phyloP scores from a whole-genome alignment of 2,797 vertebrate genomes.

The Coreius guichenoti region DNA sequence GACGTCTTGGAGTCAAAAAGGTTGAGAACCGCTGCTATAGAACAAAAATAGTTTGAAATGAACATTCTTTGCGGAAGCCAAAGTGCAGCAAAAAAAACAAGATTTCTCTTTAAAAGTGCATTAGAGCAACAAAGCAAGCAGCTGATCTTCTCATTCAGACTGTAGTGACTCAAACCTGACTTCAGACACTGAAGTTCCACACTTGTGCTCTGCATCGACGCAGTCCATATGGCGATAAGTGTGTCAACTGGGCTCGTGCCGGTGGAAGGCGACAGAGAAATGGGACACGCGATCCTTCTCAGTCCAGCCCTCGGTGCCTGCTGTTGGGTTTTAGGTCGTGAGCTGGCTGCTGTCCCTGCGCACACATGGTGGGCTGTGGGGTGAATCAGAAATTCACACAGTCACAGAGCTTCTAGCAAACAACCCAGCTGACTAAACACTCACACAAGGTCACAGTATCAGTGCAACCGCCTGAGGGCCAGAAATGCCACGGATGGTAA shows the following conservation, averaged over 20 bases:
- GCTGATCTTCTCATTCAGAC: neutral
- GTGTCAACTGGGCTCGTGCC: conserved; percentile 27
- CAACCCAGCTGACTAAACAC: conserved; percentile 28
- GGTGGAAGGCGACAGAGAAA: conserved; percentile 15
- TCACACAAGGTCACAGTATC: conserved; percentile 28
- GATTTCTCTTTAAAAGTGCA: neutral
- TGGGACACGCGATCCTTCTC: neutral
- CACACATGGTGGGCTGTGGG: conserved; percentile 35
- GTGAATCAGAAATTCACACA: conserved; percentile 44
- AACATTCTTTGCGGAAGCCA: neutral
- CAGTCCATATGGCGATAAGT: neutral
- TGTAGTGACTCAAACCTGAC: conserved; percentile 8
- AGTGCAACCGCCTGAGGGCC: conserved; percentile 28
- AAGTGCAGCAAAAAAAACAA: neutral
- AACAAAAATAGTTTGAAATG: neutral
- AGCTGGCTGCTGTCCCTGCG: conserved; percentile 19
- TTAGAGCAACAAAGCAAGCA: neutral
- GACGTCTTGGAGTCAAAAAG: neutral
- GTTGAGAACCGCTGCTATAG: neutral
- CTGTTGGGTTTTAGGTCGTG: conserved; percentile 33
- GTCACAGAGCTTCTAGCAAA: conserved; percentile 40
- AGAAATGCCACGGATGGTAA: conserved; percentile 11
- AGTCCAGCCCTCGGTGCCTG: conserved; percentile 14
- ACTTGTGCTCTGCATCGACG: neutral
- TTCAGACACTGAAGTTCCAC: neutral